phyloP scores from a whole-genome alignment of 2,797 vertebrate species.

The Austrolebias charrua region DNA sequence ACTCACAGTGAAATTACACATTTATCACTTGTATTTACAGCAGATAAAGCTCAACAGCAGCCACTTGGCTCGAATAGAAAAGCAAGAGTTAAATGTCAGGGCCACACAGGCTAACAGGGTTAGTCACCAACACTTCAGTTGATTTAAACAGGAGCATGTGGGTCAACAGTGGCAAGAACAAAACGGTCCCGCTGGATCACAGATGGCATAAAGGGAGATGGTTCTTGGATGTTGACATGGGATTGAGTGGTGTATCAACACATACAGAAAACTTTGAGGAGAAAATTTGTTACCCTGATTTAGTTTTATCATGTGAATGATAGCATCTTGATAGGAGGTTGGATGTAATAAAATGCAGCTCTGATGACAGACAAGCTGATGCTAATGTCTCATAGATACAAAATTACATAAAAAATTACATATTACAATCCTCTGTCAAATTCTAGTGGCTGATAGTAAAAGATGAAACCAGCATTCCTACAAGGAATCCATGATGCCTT shows the following conservation, averaged over 20 bases:
- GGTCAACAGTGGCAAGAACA: not conserved
- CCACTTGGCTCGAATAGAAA: not conserved
- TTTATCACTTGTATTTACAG: not conserved
- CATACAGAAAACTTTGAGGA: too few species aligned
- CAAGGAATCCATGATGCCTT: too few species aligned
- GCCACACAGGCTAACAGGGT: not conserved
- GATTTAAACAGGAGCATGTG: conserved; percentile 7
- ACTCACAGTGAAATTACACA: not conserved
- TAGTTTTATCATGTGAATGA: too few species aligned
- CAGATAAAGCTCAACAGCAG: not conserved
- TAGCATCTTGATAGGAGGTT: too few species aligned
- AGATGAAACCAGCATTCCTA: too few species aligned
- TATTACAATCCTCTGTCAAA: too few species aligned
- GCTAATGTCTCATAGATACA: too few species aligned
- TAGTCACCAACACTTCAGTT: not conserved
- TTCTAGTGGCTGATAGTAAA: too few species aligned
- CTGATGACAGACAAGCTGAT: too few species aligned
- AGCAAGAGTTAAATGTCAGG: not conserved
- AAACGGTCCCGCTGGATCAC: not conserved
- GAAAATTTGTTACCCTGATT: too few species aligned
- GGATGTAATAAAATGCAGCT: too few species aligned
- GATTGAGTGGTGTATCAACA: not conserved
- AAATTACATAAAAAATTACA: too few species aligned
- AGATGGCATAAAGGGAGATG: not conserved
- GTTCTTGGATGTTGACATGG: not conserved